A percentile compares a stretch with the other conserved stretches of the same genome.
Evolutionary conservation across 2,113 vertebrate species (phyloP).

Genomic region (Bos taurus): DNA sequence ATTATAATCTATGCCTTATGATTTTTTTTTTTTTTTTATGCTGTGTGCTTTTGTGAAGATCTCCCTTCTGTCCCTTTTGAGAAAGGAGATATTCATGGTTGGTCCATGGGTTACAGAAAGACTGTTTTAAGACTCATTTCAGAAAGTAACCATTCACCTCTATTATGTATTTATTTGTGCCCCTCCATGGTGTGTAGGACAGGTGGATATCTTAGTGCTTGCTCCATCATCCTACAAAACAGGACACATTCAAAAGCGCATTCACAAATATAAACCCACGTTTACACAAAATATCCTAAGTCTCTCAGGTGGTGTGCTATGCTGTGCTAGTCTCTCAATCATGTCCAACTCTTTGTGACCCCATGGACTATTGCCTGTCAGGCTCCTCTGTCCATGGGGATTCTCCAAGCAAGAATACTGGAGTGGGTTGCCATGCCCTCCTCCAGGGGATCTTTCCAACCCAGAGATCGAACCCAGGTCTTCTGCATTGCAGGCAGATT

Average conservation of each 20-base stretch:
- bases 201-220: neutral
- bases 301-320: neutral
- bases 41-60: neutral
- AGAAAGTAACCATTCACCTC: neutral
- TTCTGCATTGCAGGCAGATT: neutral
- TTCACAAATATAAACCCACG: neutral
- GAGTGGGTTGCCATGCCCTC: neutral
- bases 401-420: neutral
- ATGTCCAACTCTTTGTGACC: neutral
- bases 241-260: neutral
- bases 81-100: neutral
- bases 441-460: neutral
- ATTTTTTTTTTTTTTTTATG: neutral
- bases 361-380: neutral
- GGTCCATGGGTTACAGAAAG: neutral
- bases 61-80: neutral
- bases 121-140: neutral
- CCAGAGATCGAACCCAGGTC: neutral
- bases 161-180: neutral
- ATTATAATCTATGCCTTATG: neutral
- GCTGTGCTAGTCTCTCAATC: neutral
- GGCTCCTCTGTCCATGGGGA: neutral
- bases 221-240: neutral
- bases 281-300: neutral
- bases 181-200: neutral